Evolutionary conservation across 2,797 vertebrate species (phyloP), one percentile per base, ranked within the genome.

Genomic region (Ptychobarbus kaznakovi): DNA sequence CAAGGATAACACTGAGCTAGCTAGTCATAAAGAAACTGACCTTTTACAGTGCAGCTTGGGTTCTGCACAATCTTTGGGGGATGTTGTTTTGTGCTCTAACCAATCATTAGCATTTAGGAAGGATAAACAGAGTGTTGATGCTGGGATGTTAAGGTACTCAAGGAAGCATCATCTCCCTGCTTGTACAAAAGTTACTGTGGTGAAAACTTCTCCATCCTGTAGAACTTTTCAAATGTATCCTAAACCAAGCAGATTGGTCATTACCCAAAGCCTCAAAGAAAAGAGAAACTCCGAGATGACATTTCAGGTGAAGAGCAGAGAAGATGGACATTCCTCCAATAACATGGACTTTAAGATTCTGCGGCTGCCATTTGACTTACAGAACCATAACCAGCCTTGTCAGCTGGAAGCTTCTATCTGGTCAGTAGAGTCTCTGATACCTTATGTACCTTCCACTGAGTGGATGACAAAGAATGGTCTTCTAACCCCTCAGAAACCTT

Each of bases 361-460:
- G 10, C 90, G 90, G n/a, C 68, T 95, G 70, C 93, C 94, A 0
- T 94, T 94, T n/a, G 91, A 95, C 42, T 28, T 91, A 0, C 90
- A 90, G 51, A 92, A 92, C 80, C 86, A 93, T 83, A 91, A 94
- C 35, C 91, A 94, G 66, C 87, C 94, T 56, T 90, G 87, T 70
- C 93, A 91, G 88, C 92, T 93, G 81, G 95, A 95, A 53, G 91
- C 93, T 7, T 91, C 91, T 0, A 90, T 95, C 72, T 96, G 95
- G 95, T 95, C 95, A 0, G 42, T 89, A 20, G 93, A 95, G 13
- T 92, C 93, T 10, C 53, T 93, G 73, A 46, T 81, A 10, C 92
- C 91, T 6, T 85, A 92, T 51, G 76, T 92, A 15, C 89, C 93
- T 0, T 91, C 93, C 2, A 53, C 89, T 1, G 92, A 93, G 4